Conservation (phyloP, 2,113 vertebrate genomes). For the Zapus hudsonius region DNA sequence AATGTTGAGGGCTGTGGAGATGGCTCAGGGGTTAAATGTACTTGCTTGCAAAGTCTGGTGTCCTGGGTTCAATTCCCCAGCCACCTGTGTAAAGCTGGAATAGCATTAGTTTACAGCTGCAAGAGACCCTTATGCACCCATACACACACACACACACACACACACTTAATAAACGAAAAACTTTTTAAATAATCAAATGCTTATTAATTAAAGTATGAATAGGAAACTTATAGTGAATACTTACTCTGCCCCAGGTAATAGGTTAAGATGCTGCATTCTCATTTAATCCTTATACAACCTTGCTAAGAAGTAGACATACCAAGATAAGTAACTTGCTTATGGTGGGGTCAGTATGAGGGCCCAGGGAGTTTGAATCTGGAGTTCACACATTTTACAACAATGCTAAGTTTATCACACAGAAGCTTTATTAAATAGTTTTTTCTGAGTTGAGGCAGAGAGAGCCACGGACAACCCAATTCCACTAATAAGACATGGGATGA, state of each 20-base stretch:
- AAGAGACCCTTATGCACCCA: too few relatives aligned
- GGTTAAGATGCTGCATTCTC: neutral
- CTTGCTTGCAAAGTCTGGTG: too few relatives aligned
- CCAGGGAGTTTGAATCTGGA: neutral
- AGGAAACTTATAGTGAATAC: neutral
- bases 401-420: neutral
- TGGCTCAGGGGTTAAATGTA: too few relatives aligned
- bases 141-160: too few relatives aligned
- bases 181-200: neutral
- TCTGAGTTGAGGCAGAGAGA: neutral
- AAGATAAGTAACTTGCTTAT: neutral
- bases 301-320: neutral
- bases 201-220: constrained; percentile 44
- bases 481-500: too few relatives aligned
- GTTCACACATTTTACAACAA: neutral
- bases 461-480: too few relatives aligned
- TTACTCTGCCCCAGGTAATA: neutral
- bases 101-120: too few relatives aligned
- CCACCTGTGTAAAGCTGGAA: too few relatives aligned
- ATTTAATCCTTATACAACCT: neutral
- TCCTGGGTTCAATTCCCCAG: too few relatives aligned
- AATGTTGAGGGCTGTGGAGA: too few relatives aligned
- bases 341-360: neutral
- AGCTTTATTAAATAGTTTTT: neutral
- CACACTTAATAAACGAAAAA: too few relatives aligned